Evolutionary conservation across 2,888 invertebrate genomes (phyloP), one percentile per base, ranked within the genome.

Genomic region (Euplexia lucipara): DNA sequence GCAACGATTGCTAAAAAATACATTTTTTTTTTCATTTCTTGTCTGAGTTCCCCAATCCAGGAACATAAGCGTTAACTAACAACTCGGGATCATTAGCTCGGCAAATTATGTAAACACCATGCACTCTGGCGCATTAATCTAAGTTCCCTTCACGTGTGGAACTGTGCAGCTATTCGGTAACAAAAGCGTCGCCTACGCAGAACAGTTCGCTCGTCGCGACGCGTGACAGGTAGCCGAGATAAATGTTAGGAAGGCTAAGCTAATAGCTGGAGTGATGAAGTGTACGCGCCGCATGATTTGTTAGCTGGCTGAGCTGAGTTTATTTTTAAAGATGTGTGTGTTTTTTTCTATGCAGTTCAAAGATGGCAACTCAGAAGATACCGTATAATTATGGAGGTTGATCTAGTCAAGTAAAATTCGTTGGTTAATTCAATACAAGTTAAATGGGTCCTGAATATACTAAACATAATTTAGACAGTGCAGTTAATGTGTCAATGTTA

Each of bases 191-290:
- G 56, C 83, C 78, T 57, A 77, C 75, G 42, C 49, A 35, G 63
- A 41, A 3, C 37, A 56, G 59, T 52, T 64, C 64, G 45, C 66
- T 61, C 60, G 67, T 70, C 72, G 72, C 48, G 70, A 72, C 70
- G 52, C 73, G 80, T 77, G 83, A 76, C 84, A 81, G 75, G 84
- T 83, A 81, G 78, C 78, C 9, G 60, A 82, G 76, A 78, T 82
- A 81, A 83, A 83, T 81, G 83, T 75, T 75, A 71, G 65, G 54
- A 61, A 59, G 70, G 64, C 57, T 65, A 51, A 61, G 70, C 79
- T 83, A 83, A 70, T 81, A 79, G 79, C 59, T 53, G 18, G 35
- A 39, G 67, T 76, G 76, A 79, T 73, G 70, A 70, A 79, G 73
- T 82, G 76, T 69, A 66, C 53, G 57, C 56, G 68, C 35, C 10